Evolutionary conservation across 2,113 vertebrate species (phyloP), one percentile per base, ranked within the genome.

Genomic region (Lampris incognitus): DNA sequence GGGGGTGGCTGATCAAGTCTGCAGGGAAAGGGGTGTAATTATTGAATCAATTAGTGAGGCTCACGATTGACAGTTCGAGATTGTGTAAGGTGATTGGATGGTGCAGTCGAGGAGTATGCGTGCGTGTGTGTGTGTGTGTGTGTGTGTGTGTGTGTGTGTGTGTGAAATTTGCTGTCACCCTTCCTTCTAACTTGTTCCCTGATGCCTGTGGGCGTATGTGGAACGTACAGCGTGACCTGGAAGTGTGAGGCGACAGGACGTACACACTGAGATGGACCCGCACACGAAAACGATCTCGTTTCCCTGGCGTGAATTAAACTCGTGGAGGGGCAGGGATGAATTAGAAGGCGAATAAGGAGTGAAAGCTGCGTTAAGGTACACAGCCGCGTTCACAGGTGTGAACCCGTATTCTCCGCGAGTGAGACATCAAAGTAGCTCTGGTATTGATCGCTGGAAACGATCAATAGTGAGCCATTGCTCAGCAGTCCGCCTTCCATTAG

Each of bases 401-500:
- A 63, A 50, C 66, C 72, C 57, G 72, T 24, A 24, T 79, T 86
- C 78, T 77, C 62, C 73, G 41, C 68, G 71, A 91, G 84, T 89
- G 80, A 93, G 92, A 93, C 91, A 93, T 91, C 91, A 93, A 89
- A 91, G 89, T 69, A 87, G 84, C 82, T 24, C 75, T 13, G 38
- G 82, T 86, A 93, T 93, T 77, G 90, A 94, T 93, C 84, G 49
- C 58, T 3, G 37, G 46, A 78, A 84, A 51, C 56, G 42, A 92
- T 93, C 92, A 66, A 93, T 94, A 85, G 9, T 40, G 81, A 74
- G 78, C 89, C 87, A 84, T 85, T 85, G 87, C 89, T 90, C 80
- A 78, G 86, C 82, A 58, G 84, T 79, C 72, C 69, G 70, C 78
- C 84, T 90, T 89, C 76, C 86, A 90, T 86, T 86, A 69, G 78